Conservation (phyloP, 2,797 vertebrate genomes). For the Crossoptilon crossoptilon region DNA sequence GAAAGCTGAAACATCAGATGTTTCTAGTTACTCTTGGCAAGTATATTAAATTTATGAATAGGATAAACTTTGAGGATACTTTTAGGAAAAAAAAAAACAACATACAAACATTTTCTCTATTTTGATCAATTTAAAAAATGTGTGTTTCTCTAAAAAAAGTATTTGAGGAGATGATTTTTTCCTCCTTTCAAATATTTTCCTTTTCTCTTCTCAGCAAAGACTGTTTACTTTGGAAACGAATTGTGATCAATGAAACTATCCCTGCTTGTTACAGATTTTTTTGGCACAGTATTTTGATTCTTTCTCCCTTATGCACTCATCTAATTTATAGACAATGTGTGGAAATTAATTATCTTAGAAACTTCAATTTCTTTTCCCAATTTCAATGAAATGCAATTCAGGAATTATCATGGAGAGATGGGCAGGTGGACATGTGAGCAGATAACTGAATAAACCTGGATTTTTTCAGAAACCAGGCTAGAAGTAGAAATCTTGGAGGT, state of each 20-base stretch:
- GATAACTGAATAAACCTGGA: background rate
- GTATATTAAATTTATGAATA: background rate
- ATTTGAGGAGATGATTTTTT: background rate
- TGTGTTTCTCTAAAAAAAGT: background rate
- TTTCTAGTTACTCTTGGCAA: background rate
- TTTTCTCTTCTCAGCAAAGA: background rate
- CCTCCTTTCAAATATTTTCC: background rate
- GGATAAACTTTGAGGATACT: background rate
- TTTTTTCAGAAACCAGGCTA: background rate
- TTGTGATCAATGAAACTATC: background rate
- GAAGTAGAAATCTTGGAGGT: background rate
- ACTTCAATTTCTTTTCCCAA: background rate
- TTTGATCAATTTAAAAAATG: background rate
- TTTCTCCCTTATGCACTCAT: background rate
- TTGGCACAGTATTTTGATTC: background rate
- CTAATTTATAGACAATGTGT: background rate
- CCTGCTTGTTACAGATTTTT: background rate
- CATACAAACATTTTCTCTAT: background rate
- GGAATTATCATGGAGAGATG: background rate
- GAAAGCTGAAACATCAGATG: background rate
- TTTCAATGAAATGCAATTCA: background rate
- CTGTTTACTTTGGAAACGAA: background rate
- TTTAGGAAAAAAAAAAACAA: no score
- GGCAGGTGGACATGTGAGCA: background rate
- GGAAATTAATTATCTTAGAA: background rate